These are phyloP conservation scores for Puffinus mauretanicus DNA, from an alignment of 2,113 vertebrate species.

Conservation along the genomic window DNA sequence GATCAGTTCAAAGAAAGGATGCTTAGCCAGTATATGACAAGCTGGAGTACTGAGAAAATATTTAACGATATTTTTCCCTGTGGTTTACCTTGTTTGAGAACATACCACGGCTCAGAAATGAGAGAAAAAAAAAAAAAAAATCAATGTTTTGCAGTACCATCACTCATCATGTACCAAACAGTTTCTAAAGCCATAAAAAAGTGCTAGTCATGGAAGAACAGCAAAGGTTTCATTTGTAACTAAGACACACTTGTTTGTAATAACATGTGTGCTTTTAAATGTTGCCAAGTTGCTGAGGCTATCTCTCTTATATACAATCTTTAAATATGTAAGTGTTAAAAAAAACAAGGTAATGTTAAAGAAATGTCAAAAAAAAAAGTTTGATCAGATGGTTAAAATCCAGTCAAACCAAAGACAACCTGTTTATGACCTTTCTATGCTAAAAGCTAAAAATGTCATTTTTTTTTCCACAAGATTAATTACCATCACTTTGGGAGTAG, in stretches of 20 bases:
- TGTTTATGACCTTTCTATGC: slow-evolving; percentile 34
- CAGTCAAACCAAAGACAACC: slow-evolving; percentile 38
- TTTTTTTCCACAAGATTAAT: slow-evolving; percentile 36
- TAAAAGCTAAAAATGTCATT: slow-evolving; percentile 37
- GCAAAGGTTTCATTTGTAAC: slow-evolving; percentile 31
- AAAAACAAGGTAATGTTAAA: slow-evolving; percentile 41
- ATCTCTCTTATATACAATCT: background rate
- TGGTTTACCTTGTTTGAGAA: slow-evolving; percentile 18
- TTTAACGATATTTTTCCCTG: slow-evolving; percentile 20
- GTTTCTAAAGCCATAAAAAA: slow-evolving; percentile 19
- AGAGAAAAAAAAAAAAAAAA: background rate
- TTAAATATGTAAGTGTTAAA: slow-evolving; percentile 56
- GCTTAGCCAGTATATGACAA: background rate
- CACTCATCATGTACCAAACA: background rate
- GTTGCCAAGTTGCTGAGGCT: slow-evolving; percentile 36
- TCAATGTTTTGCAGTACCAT: background rate
- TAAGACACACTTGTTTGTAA: slow-evolving; percentile 41
- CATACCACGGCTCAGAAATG: background rate
- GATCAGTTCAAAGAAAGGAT: background rate
- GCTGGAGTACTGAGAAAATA: background rate
- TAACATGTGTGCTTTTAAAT: slow-evolving; percentile 38
- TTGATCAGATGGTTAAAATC: slow-evolving; percentile 48
- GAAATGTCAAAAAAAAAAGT: background rate
- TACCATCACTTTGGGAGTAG: slow-evolving; percentile 41
- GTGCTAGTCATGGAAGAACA: background rate